A percentile compares a stretch with the other conserved stretches of the same genome.
Conservation (phyloP, 2,888 invertebrate genomes). For the Chalcis sispes region DNA sequence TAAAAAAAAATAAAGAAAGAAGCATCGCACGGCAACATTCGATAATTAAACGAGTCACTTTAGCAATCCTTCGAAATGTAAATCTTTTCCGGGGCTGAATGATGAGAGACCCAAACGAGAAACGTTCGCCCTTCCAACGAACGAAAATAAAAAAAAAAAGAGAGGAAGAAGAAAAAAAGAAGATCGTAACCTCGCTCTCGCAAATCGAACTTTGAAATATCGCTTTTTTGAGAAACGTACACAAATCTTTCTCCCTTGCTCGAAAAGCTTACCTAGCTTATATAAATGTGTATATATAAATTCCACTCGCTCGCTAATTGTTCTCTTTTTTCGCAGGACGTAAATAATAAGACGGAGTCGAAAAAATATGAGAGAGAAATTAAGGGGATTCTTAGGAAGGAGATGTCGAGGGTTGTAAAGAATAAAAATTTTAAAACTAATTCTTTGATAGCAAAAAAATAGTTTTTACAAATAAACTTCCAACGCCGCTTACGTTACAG, state of each 20-base stretch:
- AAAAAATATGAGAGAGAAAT: neutral
- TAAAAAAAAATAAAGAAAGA: neutral
- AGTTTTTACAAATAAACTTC: too few relatives aligned
- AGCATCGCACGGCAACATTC: neutral
- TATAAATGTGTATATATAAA: neutral
- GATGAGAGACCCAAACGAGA: too few relatives aligned
- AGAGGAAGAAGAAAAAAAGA: neutral
- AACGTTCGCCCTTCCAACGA: neutral
- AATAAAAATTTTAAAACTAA: too few relatives aligned
- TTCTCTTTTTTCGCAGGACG: constrained; percentile 45
- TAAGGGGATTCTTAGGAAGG: too few relatives aligned
- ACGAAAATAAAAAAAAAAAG: neutral
- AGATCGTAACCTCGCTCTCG: neutral
- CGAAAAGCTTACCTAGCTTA: neutral
- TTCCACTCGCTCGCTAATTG: constrained; percentile 19
- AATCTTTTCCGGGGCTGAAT: too few relatives aligned
- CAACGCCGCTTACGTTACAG: too few relatives aligned
- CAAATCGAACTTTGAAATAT: constrained; percentile 34
- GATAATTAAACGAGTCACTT: too few relatives aligned
- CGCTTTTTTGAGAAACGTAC: neutral
- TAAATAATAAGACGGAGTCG: constrained; percentile 38
- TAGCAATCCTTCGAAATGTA: too few relatives aligned
- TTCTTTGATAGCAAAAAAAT: too few relatives aligned
- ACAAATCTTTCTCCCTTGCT: neutral
- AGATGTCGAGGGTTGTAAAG: too few relatives aligned